Evolutionary conservation across 2,888 invertebrate genomes (phyloP), one percentile per base, ranked within the genome.

Genomic region (Cosmorhoe ocellata): DNA sequence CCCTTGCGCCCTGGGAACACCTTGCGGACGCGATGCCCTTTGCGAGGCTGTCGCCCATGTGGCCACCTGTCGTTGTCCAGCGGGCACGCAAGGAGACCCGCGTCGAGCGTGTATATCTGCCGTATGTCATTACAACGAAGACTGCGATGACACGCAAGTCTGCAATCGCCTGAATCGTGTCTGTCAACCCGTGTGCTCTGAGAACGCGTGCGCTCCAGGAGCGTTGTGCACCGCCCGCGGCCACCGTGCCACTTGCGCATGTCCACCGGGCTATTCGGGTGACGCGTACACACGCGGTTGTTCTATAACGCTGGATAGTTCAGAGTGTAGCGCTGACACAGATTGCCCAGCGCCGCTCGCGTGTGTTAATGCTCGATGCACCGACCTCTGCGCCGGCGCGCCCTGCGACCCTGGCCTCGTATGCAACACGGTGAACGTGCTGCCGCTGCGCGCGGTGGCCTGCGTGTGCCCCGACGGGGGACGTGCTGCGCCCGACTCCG

Each of bases 401-500:
- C 93, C 95, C 34, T 97, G 97, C 72, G 93, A 93, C 10, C 86
- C 92, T 3, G 95, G 95, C 59, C 95, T 97, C 64, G 92, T 94
- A 51, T 97, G 97, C 76, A 91, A 93, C 51, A 95, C 96, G 0
- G 87, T 95, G 8, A 95, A 96, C 64, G 94, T 96, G 0, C 74
- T 94, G 36, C 97, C 97, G 1, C 82, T 97, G 57, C 92, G 96
- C 42, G 96, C 97, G 0, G 94, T 97, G 65, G 95, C 97, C 65
- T 97, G 97, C 74, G 93, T 95, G 69, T 98, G 97, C 81, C 95
- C 96, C 10, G 92, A 94, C 31, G 96, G 97, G 56, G 95, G 95
- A 0, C 92, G 95, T 34, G 93, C 94, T 0, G 95, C 95, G 59
- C 91, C 91, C 4, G 93, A 93, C 45, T 95, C 94, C 61, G 93